These are phyloP conservation scores for Brachypalpus laphriformis DNA, from an alignment of 2,888 invertebrate species.

Conservation along the genomic window DNA sequence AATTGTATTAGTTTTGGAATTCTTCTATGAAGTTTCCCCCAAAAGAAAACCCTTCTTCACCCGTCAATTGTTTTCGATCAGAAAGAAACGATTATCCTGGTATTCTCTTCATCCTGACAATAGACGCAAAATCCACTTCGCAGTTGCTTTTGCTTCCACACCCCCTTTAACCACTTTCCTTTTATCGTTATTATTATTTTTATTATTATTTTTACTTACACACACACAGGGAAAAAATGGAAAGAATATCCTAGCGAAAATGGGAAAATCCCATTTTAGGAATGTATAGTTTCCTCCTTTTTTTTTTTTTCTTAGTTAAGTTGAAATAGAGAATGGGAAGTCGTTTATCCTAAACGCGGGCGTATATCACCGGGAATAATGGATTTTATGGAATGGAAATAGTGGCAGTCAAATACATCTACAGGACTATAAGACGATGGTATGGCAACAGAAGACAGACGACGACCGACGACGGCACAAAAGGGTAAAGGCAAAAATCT, in stretches of 20 bases:
- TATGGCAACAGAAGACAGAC: not conserved
- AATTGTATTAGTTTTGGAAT: slow-evolving; percentile 32
- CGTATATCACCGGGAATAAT: slow-evolving; percentile 68
- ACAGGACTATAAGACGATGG: slow-evolving; percentile 38
- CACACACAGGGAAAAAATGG: slow-evolving; percentile 1
- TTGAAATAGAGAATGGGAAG: slow-evolving; percentile 59
- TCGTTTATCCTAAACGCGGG: slow-evolving; percentile 72
- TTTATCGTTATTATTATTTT: slow-evolving; percentile 71
- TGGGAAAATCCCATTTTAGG: slow-evolving; percentile 55
- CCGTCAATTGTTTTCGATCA: slow-evolving; percentile 46
- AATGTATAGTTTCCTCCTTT: slow-evolving; percentile 28
- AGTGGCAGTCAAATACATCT: slow-evolving; percentile 69
- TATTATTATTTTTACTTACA: slow-evolving; percentile 48
- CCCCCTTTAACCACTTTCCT: slow-evolving; percentile 42
- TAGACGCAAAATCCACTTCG: slow-evolving; percentile 57
- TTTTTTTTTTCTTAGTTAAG: slow-evolving; percentile 36
- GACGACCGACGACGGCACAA: not conserved
- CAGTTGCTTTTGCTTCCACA: not conserved
- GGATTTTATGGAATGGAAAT: slow-evolving; percentile 73
- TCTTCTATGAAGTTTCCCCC: not conserved
- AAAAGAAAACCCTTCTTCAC: not conserved
- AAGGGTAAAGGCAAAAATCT: slow-evolving; percentile 47
- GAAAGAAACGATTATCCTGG: slow-evolving; percentile 55
- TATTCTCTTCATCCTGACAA: slow-evolving; percentile 25
- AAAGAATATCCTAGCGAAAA: slow-evolving; percentile 48